Evolutionary conservation across 2,888 invertebrate genomes (phyloP).

Genomic region (Leptopterna dolabrata): DNA sequence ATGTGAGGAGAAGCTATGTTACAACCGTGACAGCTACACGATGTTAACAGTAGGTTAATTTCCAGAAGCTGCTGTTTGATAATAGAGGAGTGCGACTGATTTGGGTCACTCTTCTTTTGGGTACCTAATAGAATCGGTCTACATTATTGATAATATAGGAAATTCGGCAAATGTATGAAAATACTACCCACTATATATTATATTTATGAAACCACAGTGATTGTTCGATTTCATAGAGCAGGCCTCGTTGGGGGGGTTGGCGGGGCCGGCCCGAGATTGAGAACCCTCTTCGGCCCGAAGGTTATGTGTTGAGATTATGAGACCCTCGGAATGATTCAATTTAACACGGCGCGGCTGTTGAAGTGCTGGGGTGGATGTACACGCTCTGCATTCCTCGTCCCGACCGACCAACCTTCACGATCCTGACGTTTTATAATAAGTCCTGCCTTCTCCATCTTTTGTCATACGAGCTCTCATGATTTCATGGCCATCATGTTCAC

Average conservation of each 20-base stretch:
- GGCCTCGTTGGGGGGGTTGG: background rate
- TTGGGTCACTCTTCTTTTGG: too few relatives aligned
- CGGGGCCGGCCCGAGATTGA: background rate
- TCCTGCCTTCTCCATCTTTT: background rate
- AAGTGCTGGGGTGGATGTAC: slow-evolving; percentile 17
- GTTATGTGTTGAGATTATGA: slow-evolving; percentile 32
- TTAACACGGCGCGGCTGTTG: slow-evolving; percentile 22
- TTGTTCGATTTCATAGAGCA: background rate
- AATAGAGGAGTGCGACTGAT: too few relatives aligned
- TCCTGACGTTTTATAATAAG: slow-evolving; percentile 17
- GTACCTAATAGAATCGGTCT: too few relatives aligned
- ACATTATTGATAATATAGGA: too few relatives aligned
- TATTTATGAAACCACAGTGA: background rate
- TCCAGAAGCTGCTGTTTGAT: too few relatives aligned
- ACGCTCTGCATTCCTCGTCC: slow-evolving; percentile 23
- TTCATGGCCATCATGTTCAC: background rate
- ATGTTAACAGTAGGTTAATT: too few relatives aligned
- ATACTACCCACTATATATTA: background rate
- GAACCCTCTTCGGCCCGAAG: background rate
- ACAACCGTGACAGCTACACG: too few relatives aligned
- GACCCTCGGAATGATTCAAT: slow-evolving; percentile 39
- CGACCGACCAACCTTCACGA: background rate
- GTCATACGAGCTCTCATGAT: background rate
- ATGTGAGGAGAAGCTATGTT: too few relatives aligned
- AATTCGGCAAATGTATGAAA: too few relatives aligned